Percentiles rank a stretch among this genome's conserved stretches.
Evolutionary conservation across 2,888 invertebrate genomes (phyloP).

Genomic region (Lithosia quadra): DNA sequence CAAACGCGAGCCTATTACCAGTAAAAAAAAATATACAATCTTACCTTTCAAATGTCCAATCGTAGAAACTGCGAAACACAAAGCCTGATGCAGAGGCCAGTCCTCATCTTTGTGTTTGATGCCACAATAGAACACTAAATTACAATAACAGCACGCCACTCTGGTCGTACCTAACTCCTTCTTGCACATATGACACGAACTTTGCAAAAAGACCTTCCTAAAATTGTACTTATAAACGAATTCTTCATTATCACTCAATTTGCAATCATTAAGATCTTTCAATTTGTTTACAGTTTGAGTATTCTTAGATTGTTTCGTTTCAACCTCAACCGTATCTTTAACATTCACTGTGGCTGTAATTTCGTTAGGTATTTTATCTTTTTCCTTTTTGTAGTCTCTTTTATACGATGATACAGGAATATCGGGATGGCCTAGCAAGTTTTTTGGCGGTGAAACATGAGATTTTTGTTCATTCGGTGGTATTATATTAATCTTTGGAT

Average conservation of each 20-base stretch:
- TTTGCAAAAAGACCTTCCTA: slow-evolving; percentile 88
- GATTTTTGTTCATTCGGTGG: slow-evolving; percentile 67
- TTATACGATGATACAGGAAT: slow-evolving; percentile 86
- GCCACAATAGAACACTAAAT: slow-evolving; percentile 89
- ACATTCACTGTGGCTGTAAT: slow-evolving; percentile 78
- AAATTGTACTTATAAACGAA: slow-evolving; percentile 89
- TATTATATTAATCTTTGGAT: slow-evolving; percentile 73
- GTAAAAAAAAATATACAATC: slow-evolving; percentile 3
- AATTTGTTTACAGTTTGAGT: slow-evolving; percentile 70
- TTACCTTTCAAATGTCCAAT: slow-evolving; percentile 86
- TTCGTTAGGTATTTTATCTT: slow-evolving; percentile 78
- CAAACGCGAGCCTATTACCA: no score
- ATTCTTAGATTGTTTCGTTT: slow-evolving; percentile 66
- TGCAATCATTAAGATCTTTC: slow-evolving; percentile 58
- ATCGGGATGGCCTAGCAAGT: slow-evolving; percentile 84
- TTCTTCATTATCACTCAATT: slow-evolving; percentile 85
- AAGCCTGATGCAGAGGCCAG: slow-evolving; percentile 84
- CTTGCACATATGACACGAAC: slow-evolving; percentile 86
- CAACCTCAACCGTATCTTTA: slow-evolving; percentile 74
- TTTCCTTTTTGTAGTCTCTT: slow-evolving; percentile 83
- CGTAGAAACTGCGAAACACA: slow-evolving; percentile 88
- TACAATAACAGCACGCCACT: slow-evolving; percentile 83
- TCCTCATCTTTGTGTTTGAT: slow-evolving; percentile 88
- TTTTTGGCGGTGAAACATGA: slow-evolving; percentile 82
- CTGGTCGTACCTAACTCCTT: slow-evolving; percentile 66